Evolutionary conservation across 2,888 invertebrate genomes (phyloP), one percentile per base, ranked within the genome.

Genomic region (Galerucella nymphaeae): DNA sequence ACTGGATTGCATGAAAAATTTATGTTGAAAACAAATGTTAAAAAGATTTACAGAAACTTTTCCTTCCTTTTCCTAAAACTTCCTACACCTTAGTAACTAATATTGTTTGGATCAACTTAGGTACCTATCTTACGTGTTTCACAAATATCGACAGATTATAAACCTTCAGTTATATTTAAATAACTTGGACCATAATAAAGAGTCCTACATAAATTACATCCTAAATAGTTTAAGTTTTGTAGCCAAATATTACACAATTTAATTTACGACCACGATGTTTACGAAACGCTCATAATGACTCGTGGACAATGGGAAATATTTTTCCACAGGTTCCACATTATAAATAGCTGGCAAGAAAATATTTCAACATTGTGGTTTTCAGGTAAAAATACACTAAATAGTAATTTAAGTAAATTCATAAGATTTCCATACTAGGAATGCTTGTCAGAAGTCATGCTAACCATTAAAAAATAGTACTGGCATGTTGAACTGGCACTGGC

Each of bases 221-320:
- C n/a, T 48, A n/a, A 48, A 13, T 48, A 48, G 48, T 48, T 48
- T 48, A 48, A 4, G n/a, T 48, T 48, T 48, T 48, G 48, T 48
- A 59, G 59, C 59, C 59, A 59, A 59, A 41, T 59, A 59, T 59
- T 59, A 59, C 59, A 59, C 59, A 30, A 59, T 59, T 57, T 57
- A 23, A 10, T 57, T 57, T 57, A 57, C 20, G 55, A 57, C 55
- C 23, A 57, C 20, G 23, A 20, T 41, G 59, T 59, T 59, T 59
- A 59, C 59, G 38, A 59, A 59, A 59, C 18, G 59, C 38, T 11
- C n/a, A 42, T 42, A 59, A 59, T 59, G 30, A 59, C 59, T 59
- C 59, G 20, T 59, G 38, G 59, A 59, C 38, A 59, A 59, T 38
- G 38, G 41, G 38, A 59, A 23, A 16, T 14, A 58, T 58, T 58